Conservation (phyloP, 1,140 invertebrate genomes). For the Hylyphantes graminicola region DNA sequence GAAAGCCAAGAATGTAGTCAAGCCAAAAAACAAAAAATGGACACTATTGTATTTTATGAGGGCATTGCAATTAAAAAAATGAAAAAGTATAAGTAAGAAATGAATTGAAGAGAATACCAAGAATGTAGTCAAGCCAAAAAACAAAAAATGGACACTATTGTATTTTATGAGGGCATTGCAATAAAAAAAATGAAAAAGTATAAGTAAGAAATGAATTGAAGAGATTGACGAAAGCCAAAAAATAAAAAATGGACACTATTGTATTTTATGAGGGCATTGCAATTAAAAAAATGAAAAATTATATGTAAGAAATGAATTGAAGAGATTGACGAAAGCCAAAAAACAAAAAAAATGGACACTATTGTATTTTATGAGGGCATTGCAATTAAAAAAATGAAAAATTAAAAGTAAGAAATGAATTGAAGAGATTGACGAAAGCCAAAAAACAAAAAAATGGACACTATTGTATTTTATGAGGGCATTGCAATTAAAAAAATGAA, state of each 20-base stretch:
- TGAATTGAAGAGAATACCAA: not conserved
- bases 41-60: constrained; percentile 18
- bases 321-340: not conserved
- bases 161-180: constrained; percentile 18
- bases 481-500: constrained; percentile 16
- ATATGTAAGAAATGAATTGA: no score
- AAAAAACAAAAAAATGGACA: not conserved
- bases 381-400: constrained; percentile 20
- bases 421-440: not conserved
- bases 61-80: constrained; percentile 13
- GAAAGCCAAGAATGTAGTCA: not conserved
- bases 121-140: not conserved
- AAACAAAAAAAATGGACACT: not conserved
- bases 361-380: constrained; percentile 24
- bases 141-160: not conserved
- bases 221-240: not conserved
- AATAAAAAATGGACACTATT: not conserved
- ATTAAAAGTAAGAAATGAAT: constrained; percentile 8
- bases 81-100: constrained; percentile 13
- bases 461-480: constrained; percentile 14
- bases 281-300: constrained; percentile 19
- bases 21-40: not conserved
- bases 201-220: no score
- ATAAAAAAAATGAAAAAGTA: constrained; percentile 22
- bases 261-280: constrained; percentile 22